Evolutionary conservation across 2,113 vertebrate genomes (phyloP), one percentile per base, ranked within the genome.

Genomic region (Mystacornis crossleyi): DNA sequence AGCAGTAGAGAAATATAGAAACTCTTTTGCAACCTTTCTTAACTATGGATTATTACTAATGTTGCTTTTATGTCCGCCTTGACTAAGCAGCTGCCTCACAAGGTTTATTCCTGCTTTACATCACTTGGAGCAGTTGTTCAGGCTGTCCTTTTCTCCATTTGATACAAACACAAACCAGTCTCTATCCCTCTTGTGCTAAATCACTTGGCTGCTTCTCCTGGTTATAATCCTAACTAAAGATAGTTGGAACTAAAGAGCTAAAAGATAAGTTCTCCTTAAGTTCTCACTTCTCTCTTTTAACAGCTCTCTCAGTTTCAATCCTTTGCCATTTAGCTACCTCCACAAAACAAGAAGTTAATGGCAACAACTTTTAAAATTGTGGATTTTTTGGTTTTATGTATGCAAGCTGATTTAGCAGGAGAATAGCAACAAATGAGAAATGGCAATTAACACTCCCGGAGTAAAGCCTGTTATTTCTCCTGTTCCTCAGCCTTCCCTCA

Each of bases 361-460:
- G 93, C 92, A 94, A 91, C 89, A 95, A 94, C 93, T 95, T 94
- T 90, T 64, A 55, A 88, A 96, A 86, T 55, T 45, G 93, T 93
- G 86, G 72, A 95, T 94, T 93, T 95, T 89, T 74, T 74, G 87
- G 81, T 95, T 97, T 96, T 95, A 86, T 96, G 91, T 92, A 97
- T 94, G 93, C 92, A 89, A 93, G 95, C 87, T 96, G 95, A 96
- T 96, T 93, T 96, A 96, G 93, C 67, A 93, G 82, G 90, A 95
- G 93, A 96, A 95, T 90, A 82, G 95, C 92, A 96, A 96, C 95
- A 96, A 94, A 97, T 94, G 93, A 96, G 96, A 96, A 96, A 95
- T 61, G 92, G 96, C 92, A 96, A 97, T 96, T 94, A 96, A 94
- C 90, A 94, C 88, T 96, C 85, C 64, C 71, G 0, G 92, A 86